Evolutionary conservation across 2,797 vertebrate species (phyloP), one percentile per base, ranked within the genome.

Genomic region (Thunnus albacares): DNA sequence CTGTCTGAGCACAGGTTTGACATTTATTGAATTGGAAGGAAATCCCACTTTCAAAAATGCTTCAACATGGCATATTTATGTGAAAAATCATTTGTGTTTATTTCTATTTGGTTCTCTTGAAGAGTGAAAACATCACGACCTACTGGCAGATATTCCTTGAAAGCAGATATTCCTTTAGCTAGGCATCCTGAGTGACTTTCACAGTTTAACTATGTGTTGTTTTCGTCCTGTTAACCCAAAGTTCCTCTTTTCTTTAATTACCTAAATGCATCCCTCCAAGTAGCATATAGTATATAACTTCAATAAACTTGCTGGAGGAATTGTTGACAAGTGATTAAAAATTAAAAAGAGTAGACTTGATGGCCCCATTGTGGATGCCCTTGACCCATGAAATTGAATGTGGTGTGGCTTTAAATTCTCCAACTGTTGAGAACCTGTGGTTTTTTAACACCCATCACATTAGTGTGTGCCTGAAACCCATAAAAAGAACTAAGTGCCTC

Each of bases 371-470:
- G 81, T 69, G 79, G 85, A 87, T 30, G 80, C 73, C 83, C 68
- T 73, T 91, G 89, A 92, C 87, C 90, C 90, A 71, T 90, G 90
- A 89, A 90, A 91, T 90, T 90, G 86, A 85, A 87, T 78, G 82
- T 88, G 75, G 79, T 82, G 86, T 51, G 85, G 85, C 77, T 89
- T 73, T 90, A 92, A 91, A 90, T 18, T 86, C 80, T 84, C 77
- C 73, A 76, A 61, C 66, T 75, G 83, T 71, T 83, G 77, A 80
- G 76, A 81, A 90, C 85, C 90, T 76, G 88, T 59, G 57, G 87
- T 62, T 89, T 88, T 91, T 91, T 86, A 90, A 86, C 79, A 80
- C 83, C 84, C 84, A 74, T 86, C 83, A 79, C 87, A 89, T 90
- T 91, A 89, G 75, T 77, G 86, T 80, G 84, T 13, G 87, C 78